Evolutionary conservation across 1,140 invertebrate species (phyloP), one percentile per base, ranked within the genome.

Genomic region (Drosophila kanapiae): DNA sequence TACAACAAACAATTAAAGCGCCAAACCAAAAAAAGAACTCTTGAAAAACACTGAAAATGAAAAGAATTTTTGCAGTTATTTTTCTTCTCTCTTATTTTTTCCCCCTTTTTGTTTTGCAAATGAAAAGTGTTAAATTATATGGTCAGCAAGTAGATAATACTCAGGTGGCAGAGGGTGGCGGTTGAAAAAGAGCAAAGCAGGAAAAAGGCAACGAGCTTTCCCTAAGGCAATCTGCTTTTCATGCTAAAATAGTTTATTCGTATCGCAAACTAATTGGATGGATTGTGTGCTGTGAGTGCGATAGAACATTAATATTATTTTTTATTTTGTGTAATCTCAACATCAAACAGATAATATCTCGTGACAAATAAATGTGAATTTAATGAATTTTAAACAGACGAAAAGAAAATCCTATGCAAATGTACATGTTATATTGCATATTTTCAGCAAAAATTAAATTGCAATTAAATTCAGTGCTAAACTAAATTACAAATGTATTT

Each of bases 41-140:
- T 33, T 45, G 16, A 42, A 43, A 51, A 38, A 47, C 35, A 40
- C 56, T 42, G 48, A 40, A 33, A 67, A 64, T 42, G 68, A 38
- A 64, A 54, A 63, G 38, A 70, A 72, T 58, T 70, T 72, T 37
- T 31, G 11, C 18, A n/a, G 38, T 56, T 53, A 54, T 56, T 72
- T 57, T 70, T 68, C 11, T 29, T 43, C 7, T 5, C 8, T 6
- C 23, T 16, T 7, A 6, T 23, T 37, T 13, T 31, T 29, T 16
- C 23, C 23, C 23, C 3, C 23, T 31, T 56, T 16, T 47, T 60
- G 23, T 14, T 38, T 37, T 14, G 11, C n/a, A 14, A 62, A 42
- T n/a, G 29, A 58, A 58, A 47, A 65, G 54, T 61, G 56, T 65
- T 68, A 33, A 68, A 68, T 35, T 69, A 64, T 68, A 49, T 13